Conservation (phyloP, 2,113 vertebrate species). For the Fregetta grallaria region DNA sequence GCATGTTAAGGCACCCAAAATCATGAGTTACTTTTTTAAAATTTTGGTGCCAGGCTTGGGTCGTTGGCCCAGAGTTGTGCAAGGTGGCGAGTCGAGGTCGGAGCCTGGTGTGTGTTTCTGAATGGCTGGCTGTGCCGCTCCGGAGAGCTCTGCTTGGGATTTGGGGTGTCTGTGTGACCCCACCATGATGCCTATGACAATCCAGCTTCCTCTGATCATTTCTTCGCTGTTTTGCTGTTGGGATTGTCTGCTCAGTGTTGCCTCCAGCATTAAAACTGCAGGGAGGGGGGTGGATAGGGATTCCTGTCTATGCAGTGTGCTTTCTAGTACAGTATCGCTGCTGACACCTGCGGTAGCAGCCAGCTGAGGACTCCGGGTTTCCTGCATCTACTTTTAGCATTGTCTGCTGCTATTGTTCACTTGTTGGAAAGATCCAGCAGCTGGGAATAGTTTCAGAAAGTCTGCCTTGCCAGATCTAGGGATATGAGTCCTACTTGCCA, state of each 20-base stretch:
- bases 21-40: neutral
- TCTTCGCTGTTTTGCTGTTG: rapidly evolving
- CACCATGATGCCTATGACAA: rapidly evolving
- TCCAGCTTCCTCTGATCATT: neutral
- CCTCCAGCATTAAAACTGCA: neutral
- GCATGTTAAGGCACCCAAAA: neutral
- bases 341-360: conserved; percentile 17
- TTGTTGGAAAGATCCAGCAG: conserved; percentile 3
- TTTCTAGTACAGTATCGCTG: neutral
- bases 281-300: neutral
- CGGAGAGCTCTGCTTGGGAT: rapidly evolving
- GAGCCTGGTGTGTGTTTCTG: neutral
- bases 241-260: neutral
- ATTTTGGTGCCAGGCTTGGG: neutral
- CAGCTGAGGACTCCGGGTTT: neutral
- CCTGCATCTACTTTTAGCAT: conserved; percentile 29
- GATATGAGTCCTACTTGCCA: neutral
- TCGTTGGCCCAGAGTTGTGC: neutral
- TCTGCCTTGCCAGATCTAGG: conserved; percentile 30
- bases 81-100: rapidly evolving
- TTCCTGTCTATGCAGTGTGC: neutral
- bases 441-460: conserved; percentile 58
- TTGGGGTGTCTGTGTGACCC: neutral
- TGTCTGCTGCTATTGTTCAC: conserved; percentile 15
- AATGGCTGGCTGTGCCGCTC: neutral